A percentile compares a stretch with the other conserved stretches of the same genome.
phyloP scores from a whole-genome alignment of 1,140 invertebrate genomes.

The Acyrthosiphon pisum region DNA sequence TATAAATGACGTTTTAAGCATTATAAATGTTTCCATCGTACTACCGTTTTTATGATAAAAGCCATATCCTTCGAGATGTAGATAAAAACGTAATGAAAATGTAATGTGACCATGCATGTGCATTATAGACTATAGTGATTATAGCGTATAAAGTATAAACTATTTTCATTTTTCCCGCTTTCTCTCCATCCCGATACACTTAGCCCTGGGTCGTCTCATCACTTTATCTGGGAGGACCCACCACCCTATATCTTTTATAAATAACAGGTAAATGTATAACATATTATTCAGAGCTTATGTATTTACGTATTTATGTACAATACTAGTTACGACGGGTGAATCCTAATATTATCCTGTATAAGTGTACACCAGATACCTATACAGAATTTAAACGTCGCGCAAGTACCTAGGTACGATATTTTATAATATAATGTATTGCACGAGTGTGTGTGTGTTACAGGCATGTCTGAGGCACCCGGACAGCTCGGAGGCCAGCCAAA shows the following conservation, averaged over 20 bases:
- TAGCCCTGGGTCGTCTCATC: not conserved
- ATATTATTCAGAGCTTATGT: not conserved
- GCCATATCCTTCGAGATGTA: not conserved
- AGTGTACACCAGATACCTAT: not conserved
- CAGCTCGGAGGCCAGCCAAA: constrained; percentile 88
- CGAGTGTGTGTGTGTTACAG: constrained; percentile 62
- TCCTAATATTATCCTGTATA: not conserved
- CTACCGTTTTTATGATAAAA: not conserved
- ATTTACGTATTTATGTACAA: not conserved
- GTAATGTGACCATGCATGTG: not conserved
- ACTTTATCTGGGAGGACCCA: not conserved
- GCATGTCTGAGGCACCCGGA: constrained; percentile 94
- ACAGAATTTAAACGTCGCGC: not conserved
- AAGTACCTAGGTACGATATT: not conserved
- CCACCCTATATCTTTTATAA: not conserved
- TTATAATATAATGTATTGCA: not conserved
- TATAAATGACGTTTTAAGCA: not conserved
- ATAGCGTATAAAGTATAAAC: not conserved
- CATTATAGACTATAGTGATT: not conserved
- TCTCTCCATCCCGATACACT: not conserved
- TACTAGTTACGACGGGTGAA: not conserved
- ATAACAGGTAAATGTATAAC: not conserved
- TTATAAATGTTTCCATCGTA: not conserved
- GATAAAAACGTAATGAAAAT: not conserved
- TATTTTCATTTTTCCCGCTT: not conserved